Evolutionary conservation across 2,113 vertebrate genomes (phyloP).

Genomic region (Microcebus murinus): DNA sequence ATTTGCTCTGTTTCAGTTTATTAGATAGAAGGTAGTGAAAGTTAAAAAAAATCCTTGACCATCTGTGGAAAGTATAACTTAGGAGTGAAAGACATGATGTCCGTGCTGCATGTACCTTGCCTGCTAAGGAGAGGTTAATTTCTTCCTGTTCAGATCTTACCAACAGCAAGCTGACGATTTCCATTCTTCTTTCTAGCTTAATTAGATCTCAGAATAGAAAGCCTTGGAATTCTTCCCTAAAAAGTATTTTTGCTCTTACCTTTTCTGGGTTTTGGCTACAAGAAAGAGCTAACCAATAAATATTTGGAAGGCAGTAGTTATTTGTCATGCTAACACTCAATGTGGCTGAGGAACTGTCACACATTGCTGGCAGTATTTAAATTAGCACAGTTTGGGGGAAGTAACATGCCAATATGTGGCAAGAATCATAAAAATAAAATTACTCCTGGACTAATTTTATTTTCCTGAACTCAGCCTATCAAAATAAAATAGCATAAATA

Average conservation of each 20-base stretch:
- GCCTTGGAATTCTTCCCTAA: neutral
- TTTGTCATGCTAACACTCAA: neutral
- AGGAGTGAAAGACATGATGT: neutral
- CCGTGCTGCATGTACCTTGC: accelerated
- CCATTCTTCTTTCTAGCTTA: neutral
- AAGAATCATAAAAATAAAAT: neutral
- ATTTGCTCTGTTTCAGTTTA: constrained; percentile 9
- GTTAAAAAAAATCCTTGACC: neutral
- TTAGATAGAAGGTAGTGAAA: constrained; percentile 4
- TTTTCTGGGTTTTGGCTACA: neutral
- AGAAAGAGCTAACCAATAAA: neutral
- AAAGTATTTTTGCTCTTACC: neutral
- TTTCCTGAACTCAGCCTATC: neutral
- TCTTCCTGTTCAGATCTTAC: neutral
- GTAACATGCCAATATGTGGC: neutral
- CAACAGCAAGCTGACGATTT: neutral
- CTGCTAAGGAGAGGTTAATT: neutral
- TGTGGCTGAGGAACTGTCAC: neutral
- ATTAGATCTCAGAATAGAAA: neutral
- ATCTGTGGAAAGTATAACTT: neutral
- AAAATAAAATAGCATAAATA: neutral
- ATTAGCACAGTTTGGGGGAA: neutral
- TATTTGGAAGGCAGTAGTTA: neutral
- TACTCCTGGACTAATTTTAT: neutral
- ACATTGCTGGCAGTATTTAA: neutral